Evolutionary conservation across 1,140 invertebrate genomes (phyloP), one percentile per base, ranked within the genome.

Genomic region (Orius insidiosus): DNA sequence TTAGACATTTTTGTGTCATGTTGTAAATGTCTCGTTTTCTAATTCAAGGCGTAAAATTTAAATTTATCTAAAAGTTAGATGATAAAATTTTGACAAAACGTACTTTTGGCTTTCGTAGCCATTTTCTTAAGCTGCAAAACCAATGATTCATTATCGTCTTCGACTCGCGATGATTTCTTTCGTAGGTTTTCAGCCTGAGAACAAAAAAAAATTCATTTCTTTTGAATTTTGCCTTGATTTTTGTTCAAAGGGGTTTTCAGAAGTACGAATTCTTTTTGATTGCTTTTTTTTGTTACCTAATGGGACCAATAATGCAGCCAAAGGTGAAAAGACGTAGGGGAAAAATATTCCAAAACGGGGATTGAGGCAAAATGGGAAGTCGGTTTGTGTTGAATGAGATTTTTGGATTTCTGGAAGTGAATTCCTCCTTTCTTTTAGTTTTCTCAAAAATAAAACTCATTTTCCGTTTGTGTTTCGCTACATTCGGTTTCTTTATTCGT

Each of bases 111-210:
- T 68, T 78, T 77, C 59, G 75, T 76, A 64, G 84, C 84, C 80
- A 92, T 85, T 76, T 88, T 90, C 73, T 89, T 88, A 58, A 93
- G 74, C 70, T 92, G 87, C 65, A 86, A 71, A 60, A 82, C 76
- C 63, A 93, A 70, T 47, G 80, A 84, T 65, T 93, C 88, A 70
- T 92, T 92, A 70, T 93, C 88, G 62, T 90, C 85, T 68, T 93
- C 88, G 58, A 90, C 72, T 52, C 85, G 74, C 52, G 78, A 76
- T 53, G 83, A 71, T 68, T 86, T 88, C 71, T 83, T 86, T 62
- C 85, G 72, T 58, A 86, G 74, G 61, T 75, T 82, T 70, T 79
- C 71, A 58, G 75, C 76, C 78, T 80, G 72, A 64, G 75, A 66
- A 67, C 62, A 49, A 60, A 41, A 42, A 32, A 30, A 34, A 7